Conservation (phyloP, 2,888 invertebrate genomes). For the Folsomia manolachei region DNA sequence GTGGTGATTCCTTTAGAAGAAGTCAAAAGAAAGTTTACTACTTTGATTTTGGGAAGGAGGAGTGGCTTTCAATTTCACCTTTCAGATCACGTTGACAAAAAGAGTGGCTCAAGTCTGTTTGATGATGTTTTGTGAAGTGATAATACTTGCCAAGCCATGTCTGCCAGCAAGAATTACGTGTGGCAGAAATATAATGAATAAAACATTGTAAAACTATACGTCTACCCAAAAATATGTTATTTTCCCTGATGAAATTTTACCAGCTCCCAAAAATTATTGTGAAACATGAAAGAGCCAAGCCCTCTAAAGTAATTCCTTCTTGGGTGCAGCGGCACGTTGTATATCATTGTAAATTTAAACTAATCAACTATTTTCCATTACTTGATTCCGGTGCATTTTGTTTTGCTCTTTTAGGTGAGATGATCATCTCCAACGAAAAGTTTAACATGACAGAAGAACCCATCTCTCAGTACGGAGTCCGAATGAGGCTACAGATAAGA, state of each 20-base stretch:
- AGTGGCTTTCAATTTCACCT: background rate
- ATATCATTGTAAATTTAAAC: too few species aligned
- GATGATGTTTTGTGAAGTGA: conserved; percentile 33
- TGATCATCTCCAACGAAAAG: conserved; percentile 85
- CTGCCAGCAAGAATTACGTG: conserved; percentile 2
- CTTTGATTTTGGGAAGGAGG: background rate
- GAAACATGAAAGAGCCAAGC: too few species aligned
- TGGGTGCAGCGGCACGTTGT: too few species aligned
- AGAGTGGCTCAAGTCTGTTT: conserved; percentile 20
- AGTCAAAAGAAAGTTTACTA: background rate
- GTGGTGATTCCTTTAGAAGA: background rate
- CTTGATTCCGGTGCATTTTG: conserved; percentile 13
- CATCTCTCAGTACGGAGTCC: conserved; percentile 47
- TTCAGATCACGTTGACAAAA: background rate
- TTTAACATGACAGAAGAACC: conserved; percentile 70
- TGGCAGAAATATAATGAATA: background rate
- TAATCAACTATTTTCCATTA: background rate
- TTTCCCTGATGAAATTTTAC: too few species aligned
- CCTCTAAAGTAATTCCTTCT: too few species aligned
- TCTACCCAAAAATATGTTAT: too few species aligned
- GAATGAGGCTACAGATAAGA: conserved; percentile 47
- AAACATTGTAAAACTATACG: too few species aligned
- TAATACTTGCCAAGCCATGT: conserved; percentile 19
- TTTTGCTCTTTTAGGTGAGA: conserved; percentile 67
- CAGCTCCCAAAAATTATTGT: too few species aligned